A percentile compares a stretch with the other conserved stretches of the same genome.
Evolutionary conservation across 1,140 invertebrate genomes (phyloP).

Genomic region (Hetaerina americana): DNA sequence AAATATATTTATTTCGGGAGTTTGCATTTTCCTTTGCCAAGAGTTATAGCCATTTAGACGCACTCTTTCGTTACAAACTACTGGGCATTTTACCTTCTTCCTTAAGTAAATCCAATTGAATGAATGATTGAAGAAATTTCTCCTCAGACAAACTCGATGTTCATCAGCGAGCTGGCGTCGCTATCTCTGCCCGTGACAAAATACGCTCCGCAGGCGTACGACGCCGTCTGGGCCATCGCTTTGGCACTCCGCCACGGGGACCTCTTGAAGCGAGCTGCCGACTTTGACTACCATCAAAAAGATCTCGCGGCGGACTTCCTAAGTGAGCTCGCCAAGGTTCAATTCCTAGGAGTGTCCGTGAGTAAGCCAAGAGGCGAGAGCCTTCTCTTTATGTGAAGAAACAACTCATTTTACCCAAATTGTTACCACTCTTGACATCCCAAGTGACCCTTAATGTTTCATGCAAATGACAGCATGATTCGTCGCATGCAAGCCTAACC

Average conservation of each 20-base stretch:
- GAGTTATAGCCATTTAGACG: too few relatives aligned
- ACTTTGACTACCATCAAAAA: constrained; percentile 55
- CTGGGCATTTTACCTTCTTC: too few relatives aligned
- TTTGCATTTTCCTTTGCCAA: too few relatives aligned
- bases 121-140: too few relatives aligned
- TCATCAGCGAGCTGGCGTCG: constrained; percentile 41
- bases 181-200: constrained; percentile 39
- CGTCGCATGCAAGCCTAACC: too few relatives aligned
- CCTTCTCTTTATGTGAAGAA: too few relatives aligned
- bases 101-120: too few relatives aligned
- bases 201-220: constrained; percentile 67
- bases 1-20: too few relatives aligned
- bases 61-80: too few relatives aligned
- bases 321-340: constrained; percentile 51
- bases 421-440: neutral
- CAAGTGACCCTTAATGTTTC: neutral
- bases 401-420: too few relatives aligned
- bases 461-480: too few relatives aligned
- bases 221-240: constrained; percentile 79
- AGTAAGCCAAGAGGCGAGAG: constrained; percentile 24
- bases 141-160: constrained; percentile 52
- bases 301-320: constrained; percentile 54
- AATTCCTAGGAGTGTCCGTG: constrained; percentile 73
- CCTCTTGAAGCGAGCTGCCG: constrained; percentile 17
- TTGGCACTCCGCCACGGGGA: constrained; percentile 43